A percentile compares a stretch with the other conserved stretches of the same genome.
Evolutionary conservation across 64 coral and sea anemone species (phyloP).

Genomic region (Stylophora pistillata): DNA sequence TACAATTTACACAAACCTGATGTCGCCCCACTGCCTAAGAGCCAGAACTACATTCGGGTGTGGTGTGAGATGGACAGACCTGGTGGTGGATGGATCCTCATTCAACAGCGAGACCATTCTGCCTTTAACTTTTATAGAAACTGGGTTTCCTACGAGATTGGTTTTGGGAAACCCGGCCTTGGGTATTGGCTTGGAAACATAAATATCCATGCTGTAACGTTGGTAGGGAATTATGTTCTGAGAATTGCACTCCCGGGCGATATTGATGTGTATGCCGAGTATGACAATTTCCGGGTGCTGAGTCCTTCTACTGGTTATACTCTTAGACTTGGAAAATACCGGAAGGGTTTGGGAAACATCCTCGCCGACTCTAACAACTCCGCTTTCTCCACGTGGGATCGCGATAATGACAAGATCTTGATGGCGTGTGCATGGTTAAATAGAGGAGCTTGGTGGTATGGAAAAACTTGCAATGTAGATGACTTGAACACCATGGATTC

Average conservation of each 20-base stretch:
- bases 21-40: background rate
- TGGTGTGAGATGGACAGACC: conserved; percentile 9
- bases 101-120: background rate
- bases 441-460: conserved; percentile 37
- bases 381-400: conserved; percentile 17
- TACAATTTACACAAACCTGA: background rate
- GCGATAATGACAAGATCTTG: background rate
- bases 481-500: background rate
- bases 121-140: background rate
- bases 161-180: background rate
- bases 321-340: background rate
- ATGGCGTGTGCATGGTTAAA: background rate
- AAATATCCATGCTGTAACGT: background rate
- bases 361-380: conserved; percentile 6
- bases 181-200: conserved; percentile 20
- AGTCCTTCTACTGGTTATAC: background rate
- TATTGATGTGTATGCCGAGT: background rate
- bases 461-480: background rate
- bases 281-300: background rate
- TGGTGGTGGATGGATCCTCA: background rate
- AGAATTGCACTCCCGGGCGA: background rate
- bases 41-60: background rate
- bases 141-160: background rate
- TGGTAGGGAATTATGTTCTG: background rate
- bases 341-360: background rate